Evolutionary conservation across 2,797 vertebrate genomes (phyloP).

Genomic region (Triplophysa yarkandensis): DNA sequence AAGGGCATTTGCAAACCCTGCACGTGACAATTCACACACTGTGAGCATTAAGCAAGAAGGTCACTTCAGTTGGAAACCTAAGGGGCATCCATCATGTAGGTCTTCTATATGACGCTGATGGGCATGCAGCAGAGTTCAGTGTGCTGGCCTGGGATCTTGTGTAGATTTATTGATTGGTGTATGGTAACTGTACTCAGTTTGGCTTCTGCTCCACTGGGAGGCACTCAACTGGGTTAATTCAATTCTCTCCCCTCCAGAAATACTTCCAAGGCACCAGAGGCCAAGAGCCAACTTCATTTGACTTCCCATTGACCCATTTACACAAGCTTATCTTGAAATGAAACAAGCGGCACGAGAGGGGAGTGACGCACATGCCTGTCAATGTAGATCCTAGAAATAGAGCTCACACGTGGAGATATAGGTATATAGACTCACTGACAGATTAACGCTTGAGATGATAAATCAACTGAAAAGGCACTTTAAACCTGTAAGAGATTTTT

Average conservation of each 20-base stretch:
- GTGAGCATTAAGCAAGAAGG: neutral
- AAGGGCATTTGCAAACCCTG: neutral
- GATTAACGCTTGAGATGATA: too few relatives aligned
- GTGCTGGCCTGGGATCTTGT: slow-evolving; percentile 10
- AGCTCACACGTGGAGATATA: slow-evolving; percentile 14
- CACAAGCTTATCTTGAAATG: slow-evolving; percentile 67
- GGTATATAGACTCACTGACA: neutral
- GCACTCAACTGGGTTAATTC: slow-evolving; percentile 77
- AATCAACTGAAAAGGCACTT: too few relatives aligned
- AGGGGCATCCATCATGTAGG: neutral
- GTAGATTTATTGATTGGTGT: slow-evolving; percentile 40
- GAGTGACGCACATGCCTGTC: slow-evolving; percentile 58
- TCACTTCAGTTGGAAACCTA: neutral
- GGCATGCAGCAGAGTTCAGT: neutral
- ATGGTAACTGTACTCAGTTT: slow-evolving; percentile 34
- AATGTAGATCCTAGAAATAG: slow-evolving; percentile 27
- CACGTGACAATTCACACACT: neutral
- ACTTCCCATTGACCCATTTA: slow-evolving; percentile 80
- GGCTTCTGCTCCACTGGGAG: slow-evolving; percentile 41
- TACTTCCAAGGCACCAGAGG: slow-evolving; percentile 77
- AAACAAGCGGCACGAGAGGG: slow-evolving; percentile 47
- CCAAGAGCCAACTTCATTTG: slow-evolving; percentile 79
- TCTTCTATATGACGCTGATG: slow-evolving; percentile 7
- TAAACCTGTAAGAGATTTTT: too few relatives aligned
- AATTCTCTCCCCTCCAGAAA: slow-evolving; percentile 76